Evolutionary conservation across 2,888 invertebrate genomes (phyloP).

Genomic region (Clunio marinus): DNA sequence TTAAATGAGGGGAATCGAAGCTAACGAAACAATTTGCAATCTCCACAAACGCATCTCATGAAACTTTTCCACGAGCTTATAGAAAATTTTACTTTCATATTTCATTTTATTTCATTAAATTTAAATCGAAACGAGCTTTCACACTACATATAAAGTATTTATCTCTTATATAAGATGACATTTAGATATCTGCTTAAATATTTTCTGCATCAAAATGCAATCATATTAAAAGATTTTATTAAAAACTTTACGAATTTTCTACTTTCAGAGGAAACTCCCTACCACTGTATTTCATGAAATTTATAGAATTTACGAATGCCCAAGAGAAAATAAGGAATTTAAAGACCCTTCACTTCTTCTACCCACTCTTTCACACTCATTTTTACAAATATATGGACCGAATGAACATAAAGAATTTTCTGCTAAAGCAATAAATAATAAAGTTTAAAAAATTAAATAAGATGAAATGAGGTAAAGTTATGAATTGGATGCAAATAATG

Average conservation of each 20-base stretch:
- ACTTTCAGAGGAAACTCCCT: slow-evolving; percentile 37
- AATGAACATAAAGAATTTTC: slow-evolving; percentile 29
- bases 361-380: background rate
- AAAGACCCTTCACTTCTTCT: background rate
- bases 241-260: slow-evolving; percentile 23
- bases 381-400: slow-evolving; percentile 26
- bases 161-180: too few species aligned
- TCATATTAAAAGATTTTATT: background rate
- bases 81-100: background rate
- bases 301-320: slow-evolving; percentile 26
- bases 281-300: slow-evolving; percentile 36
- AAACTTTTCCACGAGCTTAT: background rate
- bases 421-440: slow-evolving; percentile 32
- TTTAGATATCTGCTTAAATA: too few species aligned
- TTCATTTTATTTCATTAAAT: background rate
- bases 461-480: background rate
- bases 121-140: background rate
- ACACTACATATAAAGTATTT: background rate
- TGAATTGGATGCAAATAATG: background rate
- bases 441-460: slow-evolving; percentile 11
- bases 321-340: slow-evolving; percentile 23
- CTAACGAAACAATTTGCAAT: too few species aligned
- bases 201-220: too few species aligned
- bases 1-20: too few species aligned
- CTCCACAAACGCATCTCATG: too few species aligned